Evolutionary conservation across 2,113 vertebrate species (phyloP).

Genomic region (Struthidea cinerea): DNA sequence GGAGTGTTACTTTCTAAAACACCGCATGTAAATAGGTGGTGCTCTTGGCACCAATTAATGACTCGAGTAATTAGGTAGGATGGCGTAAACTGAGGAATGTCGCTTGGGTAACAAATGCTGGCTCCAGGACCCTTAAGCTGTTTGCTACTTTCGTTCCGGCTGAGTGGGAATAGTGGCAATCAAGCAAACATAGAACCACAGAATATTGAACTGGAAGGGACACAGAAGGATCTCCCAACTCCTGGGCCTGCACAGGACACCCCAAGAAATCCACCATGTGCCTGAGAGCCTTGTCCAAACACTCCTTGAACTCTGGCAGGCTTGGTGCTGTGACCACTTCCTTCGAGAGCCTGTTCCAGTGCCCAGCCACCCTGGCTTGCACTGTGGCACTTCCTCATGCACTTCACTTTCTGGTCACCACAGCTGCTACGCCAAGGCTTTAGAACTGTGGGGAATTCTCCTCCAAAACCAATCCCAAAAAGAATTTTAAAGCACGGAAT

Average conservation of each 20-base stretch:
- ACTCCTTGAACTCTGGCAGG: no score
- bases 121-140: background rate
- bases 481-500: background rate
- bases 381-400: background rate
- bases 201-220: background rate
- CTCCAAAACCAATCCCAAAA: background rate
- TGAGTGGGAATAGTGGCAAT: background rate
- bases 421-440: background rate
- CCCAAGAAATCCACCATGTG: background rate
- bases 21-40: fast-evolving
- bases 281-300: background rate
- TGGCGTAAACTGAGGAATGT: background rate
- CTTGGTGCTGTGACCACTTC: background rate
- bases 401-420: background rate
- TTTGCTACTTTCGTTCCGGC: background rate
- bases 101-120: background rate
- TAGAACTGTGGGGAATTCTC: background rate
- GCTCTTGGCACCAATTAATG: background rate
- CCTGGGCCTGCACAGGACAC: no score
- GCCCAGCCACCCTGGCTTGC: background rate
- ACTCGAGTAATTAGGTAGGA: background rate
- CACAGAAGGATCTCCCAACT: background rate
- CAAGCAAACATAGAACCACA: background rate
- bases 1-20: fast-evolving
- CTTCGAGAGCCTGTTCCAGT: background rate